A percentile compares a stretch with the other conserved stretches of the same genome.
Conservation (phyloP, 2,113 vertebrate species). For the Pachyramphus minor region DNA sequence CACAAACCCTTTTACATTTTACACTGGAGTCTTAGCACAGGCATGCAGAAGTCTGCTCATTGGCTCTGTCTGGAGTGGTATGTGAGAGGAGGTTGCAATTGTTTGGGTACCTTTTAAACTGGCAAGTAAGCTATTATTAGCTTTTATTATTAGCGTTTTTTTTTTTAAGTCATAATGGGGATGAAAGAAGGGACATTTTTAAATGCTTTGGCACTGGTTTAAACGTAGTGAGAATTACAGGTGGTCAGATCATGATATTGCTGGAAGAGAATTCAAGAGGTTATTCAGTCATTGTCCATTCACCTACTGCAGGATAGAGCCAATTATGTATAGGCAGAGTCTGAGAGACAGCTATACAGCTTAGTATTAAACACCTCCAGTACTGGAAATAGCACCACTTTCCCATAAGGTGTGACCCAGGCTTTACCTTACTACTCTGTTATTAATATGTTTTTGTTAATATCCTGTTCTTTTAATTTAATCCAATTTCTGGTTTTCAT, state of each 20-base stretch:
- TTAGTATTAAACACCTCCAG: neutral
- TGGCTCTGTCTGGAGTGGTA: neutral
- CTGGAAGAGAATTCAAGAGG: neutral
- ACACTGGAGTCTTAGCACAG: neutral
- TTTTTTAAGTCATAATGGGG: neutral
- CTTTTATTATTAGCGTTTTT: slow-evolving; percentile 50
- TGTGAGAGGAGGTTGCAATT: neutral
- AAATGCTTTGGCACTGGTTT: neutral
- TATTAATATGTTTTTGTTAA: neutral
- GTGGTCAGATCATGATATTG: neutral
- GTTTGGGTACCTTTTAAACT: neutral
- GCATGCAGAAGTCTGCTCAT: neutral
- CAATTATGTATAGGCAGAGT: neutral
- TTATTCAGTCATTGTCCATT: neutral
- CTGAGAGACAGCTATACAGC: neutral
- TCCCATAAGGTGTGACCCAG: neutral
- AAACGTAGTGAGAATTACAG: neutral
- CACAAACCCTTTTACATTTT: neutral
- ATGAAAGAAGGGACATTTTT: neutral
- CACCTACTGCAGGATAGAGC: neutral
- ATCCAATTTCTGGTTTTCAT: neutral
- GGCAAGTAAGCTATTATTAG: slow-evolving; percentile 35
- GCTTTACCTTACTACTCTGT: neutral
- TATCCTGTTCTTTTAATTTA: neutral
- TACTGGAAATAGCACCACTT: neutral